Percentiles rank a stretch among this genome's conserved stretches.
These are phyloP conservation scores for Trichomycterus rosablanca DNA, from an alignment of 2,113 vertebrate species.

Conservation along the genomic window DNA sequence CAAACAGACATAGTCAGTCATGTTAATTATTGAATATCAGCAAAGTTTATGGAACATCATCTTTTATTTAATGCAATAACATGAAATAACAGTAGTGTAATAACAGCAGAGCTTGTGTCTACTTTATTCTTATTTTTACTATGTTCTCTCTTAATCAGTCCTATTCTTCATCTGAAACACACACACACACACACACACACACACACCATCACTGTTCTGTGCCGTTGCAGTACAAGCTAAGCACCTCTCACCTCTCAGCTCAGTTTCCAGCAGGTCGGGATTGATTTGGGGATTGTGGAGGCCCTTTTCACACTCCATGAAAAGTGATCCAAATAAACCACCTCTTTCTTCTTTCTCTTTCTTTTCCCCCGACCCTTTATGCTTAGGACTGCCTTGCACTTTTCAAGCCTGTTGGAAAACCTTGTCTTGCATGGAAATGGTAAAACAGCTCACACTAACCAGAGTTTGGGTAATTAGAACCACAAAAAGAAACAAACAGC, in stretches of 20 bases:
- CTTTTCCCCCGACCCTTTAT: constrained; percentile 26
- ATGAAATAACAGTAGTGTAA: too few species aligned
- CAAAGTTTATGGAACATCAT: too few species aligned
- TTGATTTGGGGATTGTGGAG: constrained; percentile 49
- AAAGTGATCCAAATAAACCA: constrained; percentile 42
- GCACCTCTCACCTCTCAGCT: constrained; percentile 36
- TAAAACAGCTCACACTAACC: constrained; percentile 1
- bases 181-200: constrained; percentile 14
- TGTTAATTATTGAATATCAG: too few species aligned
- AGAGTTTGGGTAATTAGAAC: too few species aligned
- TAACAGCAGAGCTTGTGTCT: too few species aligned
- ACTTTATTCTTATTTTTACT: neutral
- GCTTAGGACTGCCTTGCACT: constrained; percentile 25
- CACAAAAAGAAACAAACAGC: too few species aligned
- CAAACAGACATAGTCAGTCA: too few species aligned
- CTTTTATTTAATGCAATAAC: too few species aligned
- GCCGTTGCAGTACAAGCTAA: constrained; percentile 8
- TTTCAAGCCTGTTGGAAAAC: constrained; percentile 34
- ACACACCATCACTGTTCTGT: constrained; percentile 1
- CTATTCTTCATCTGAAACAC: neutral
- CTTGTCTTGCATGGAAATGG: constrained; percentile 21
- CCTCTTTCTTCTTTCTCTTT: constrained; percentile 13
- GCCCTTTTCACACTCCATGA: constrained; percentile 42
- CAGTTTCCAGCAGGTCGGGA: constrained; percentile 41
- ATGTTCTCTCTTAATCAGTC: neutral